phyloP scores from a whole-genome alignment of 2,113 vertebrate genomes.

The Tonatia bakeri region DNA sequence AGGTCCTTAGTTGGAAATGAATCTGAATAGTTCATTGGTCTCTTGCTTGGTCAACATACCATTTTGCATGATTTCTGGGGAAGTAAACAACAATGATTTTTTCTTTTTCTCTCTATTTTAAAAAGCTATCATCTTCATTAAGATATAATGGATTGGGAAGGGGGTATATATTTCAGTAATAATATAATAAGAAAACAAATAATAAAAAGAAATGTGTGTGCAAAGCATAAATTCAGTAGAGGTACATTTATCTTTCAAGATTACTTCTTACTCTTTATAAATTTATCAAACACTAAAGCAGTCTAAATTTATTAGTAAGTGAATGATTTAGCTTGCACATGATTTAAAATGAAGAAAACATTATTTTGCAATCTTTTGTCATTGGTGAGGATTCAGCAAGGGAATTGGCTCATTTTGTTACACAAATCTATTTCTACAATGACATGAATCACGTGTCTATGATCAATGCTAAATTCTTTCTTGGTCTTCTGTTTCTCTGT shows the following conservation, averaged over 20 bases:
- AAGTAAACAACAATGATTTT: not conserved
- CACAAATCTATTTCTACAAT: slow-evolving; percentile 32
- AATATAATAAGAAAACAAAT: slow-evolving; percentile 49
- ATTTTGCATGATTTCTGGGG: not conserved
- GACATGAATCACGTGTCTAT: not conserved
- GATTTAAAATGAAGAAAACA: slow-evolving; percentile 43
- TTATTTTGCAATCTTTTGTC: not conserved
- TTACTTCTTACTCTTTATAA: slow-evolving; percentile 36
- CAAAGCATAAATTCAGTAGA: slow-evolving; percentile 42
- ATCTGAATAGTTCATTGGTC: not conserved
- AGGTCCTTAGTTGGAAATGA: not conserved
- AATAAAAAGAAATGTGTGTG: slow-evolving; percentile 40
- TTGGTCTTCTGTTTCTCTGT: not conserved
- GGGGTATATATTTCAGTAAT: slow-evolving; percentile 50
- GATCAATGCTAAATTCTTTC: not conserved
- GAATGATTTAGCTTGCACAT: slow-evolving; percentile 34
- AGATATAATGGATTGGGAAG: slow-evolving; percentile 28
- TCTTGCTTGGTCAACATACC: not conserved
- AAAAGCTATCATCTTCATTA: slow-evolving; percentile 46
- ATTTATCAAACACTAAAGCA: slow-evolving; percentile 48
- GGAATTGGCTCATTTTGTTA: slow-evolving; percentile 6
- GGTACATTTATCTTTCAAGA: slow-evolving; percentile 44
- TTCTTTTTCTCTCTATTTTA: not conserved
- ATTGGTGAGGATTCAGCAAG: not conserved
- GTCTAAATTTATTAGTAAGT: slow-evolving; percentile 56